Evolutionary conservation across 2,888 invertebrate species (phyloP).

Genomic region (Drosophila hamatofila): DNA sequence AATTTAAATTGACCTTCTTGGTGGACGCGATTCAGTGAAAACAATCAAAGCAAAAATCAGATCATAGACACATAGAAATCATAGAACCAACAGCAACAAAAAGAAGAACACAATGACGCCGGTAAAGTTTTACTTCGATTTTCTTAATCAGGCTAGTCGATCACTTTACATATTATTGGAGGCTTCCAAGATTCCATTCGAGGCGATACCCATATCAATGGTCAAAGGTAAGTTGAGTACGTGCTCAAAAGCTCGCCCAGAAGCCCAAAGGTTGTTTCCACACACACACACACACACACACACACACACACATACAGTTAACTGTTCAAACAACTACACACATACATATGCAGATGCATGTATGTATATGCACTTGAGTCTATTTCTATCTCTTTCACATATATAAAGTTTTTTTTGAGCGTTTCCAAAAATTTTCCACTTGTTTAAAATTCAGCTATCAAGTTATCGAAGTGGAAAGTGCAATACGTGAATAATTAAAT

Average conservation of each 20-base stretch:
- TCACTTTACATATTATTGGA: slow-evolving; percentile 91
- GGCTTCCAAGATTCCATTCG: slow-evolving; percentile 88
- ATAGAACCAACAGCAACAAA: background rate
- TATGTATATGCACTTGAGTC: slow-evolving; percentile 38
- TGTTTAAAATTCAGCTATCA: slow-evolving; percentile 54
- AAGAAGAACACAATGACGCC: slow-evolving; percentile 75
- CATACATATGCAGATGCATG: background rate
- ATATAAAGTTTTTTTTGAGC: slow-evolving; percentile 12
- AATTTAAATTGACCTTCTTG: slow-evolving; percentile 4
- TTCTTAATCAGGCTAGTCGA: slow-evolving; percentile 91
- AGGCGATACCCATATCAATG: slow-evolving; percentile 88
- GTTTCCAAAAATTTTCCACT: slow-evolving; percentile 66
- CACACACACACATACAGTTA: background rate
- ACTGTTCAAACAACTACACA: background rate
- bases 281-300: slow-evolving; percentile 11
- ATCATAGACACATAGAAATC: background rate
- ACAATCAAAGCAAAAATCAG: background rate
- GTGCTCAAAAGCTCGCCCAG: slow-evolving; percentile 46
- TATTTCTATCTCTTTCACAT: slow-evolving; percentile 31
- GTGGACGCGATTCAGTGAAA: slow-evolving; percentile 4
- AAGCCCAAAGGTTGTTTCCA: slow-evolving; percentile 46
- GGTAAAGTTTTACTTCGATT: slow-evolving; percentile 89
- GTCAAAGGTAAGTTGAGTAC: slow-evolving; percentile 87
- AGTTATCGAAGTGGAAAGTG: slow-evolving; percentile 53
- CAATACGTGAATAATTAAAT: slow-evolving; percentile 18